phyloP scores from a whole-genome alignment of 1,140 invertebrate species.

The Drosophila sp. region DNA sequence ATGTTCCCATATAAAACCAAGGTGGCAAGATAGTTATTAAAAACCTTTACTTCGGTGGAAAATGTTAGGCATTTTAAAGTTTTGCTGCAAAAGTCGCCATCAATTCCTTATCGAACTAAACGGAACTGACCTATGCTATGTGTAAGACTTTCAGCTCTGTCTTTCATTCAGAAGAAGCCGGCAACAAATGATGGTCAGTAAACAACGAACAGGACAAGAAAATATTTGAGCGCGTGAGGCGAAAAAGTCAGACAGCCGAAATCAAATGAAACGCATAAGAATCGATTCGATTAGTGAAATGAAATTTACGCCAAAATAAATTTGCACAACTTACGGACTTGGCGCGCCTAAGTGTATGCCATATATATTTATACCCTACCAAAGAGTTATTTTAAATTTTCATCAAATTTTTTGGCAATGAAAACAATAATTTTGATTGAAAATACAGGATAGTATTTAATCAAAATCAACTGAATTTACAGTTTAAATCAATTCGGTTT shows the following conservation, averaged over 20 bases:
- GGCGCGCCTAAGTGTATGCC: conserved; percentile 71
- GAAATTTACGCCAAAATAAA: conserved; percentile 81
- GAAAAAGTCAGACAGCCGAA: conserved; percentile 66
- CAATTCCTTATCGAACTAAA: neutral
- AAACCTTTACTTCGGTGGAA: no score
- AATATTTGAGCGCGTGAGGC: conserved; percentile 43
- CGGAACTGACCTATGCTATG: conserved; percentile 33
- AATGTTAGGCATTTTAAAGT: no score
- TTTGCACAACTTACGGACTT: conserved; percentile 76
- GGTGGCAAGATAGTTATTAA: neutral
- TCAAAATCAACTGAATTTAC: no score
- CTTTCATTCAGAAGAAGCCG: neutral
- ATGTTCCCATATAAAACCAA: neutral
- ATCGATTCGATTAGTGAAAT: conserved; percentile 82
- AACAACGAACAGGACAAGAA: conserved; percentile 23
- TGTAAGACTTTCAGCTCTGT: conserved; percentile 16
- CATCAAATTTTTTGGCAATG: neutral
- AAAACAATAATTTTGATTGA: no score
- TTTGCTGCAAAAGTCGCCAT: neutral
- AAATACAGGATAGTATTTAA: no score
- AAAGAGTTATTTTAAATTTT: neutral
- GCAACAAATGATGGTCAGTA: conserved; percentile 40
- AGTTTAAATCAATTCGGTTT: no score
- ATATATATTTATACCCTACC: conserved; percentile 53
- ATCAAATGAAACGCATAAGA: conserved; percentile 80